A percentile compares a stretch with the other conserved stretches of the same genome.
Conservation (phyloP, 2,797 vertebrate genomes). For the Hoplostethus mediterraneus region DNA sequence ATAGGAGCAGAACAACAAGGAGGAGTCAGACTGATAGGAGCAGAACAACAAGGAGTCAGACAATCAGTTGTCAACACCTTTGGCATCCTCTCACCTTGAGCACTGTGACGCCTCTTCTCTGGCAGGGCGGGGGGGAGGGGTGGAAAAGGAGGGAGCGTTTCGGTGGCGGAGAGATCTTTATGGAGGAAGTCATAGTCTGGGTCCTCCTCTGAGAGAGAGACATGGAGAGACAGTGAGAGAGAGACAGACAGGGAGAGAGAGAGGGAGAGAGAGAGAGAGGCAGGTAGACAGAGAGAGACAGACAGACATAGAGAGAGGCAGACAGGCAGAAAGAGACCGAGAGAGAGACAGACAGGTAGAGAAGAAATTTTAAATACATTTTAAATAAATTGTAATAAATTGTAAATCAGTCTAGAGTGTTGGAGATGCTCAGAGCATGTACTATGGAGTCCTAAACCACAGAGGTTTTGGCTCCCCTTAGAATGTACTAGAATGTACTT, state of each 20-base stretch:
- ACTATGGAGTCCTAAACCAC: too few relatives aligned
- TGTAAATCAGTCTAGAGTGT: too few relatives aligned
- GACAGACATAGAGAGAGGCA: not conserved
- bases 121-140: constrained; percentile 86
- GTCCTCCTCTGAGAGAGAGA: constrained; percentile 86
- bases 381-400: too few relatives aligned
- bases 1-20: too few relatives aligned
- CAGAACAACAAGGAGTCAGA: too few relatives aligned
- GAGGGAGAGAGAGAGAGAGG: not conserved
- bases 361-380: too few relatives aligned
- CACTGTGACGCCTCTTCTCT: constrained; percentile 90
- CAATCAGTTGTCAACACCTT: not conserved
- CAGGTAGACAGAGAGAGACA: too few relatives aligned
- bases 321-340: constrained; percentile 1
- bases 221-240: constrained; percentile 3
- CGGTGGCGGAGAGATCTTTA: constrained; percentile 89
- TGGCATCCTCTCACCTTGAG: constrained; percentile 43
- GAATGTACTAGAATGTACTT: too few relatives aligned
- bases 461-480: too few relatives aligned
- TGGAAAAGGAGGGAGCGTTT: constrained; percentile 83
- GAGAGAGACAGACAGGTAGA: constrained; percentile 1
- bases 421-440: too few relatives aligned
- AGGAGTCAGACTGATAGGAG: too few relatives aligned
- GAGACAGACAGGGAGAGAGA: not conserved
- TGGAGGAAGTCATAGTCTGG: constrained; percentile 94